Evolutionary conservation across 2,113 vertebrate genomes (phyloP).

Genomic region (Mustelus asterias): DNA sequence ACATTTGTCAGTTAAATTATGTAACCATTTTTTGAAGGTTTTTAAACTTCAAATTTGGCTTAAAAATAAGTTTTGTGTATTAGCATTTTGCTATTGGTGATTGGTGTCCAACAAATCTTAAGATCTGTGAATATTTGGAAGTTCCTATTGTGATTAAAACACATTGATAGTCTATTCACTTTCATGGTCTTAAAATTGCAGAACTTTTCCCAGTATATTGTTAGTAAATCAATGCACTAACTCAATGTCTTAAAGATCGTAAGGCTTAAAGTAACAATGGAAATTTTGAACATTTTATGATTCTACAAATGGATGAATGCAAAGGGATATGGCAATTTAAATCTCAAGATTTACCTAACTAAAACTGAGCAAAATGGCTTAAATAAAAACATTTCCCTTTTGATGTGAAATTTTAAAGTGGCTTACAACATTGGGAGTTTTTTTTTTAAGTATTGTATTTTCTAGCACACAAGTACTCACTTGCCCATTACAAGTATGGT

Average conservation of each 20-base stretch:
- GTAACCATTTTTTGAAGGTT: neutral
- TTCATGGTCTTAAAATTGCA: constrained; percentile 1
- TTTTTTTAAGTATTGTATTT: neutral
- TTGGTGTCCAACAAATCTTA: neutral
- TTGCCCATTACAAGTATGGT: neutral
- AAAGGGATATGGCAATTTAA: constrained; percentile 30
- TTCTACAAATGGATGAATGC: constrained; percentile 22
- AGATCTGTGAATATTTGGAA: neutral
- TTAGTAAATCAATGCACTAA: constrained; percentile 26
- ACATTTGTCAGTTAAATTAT: constrained; percentile 20
- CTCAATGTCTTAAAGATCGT: neutral
- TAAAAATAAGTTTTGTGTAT: neutral
- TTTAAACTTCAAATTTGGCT: neutral
- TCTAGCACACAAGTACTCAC: neutral
- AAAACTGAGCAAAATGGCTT: constrained; percentile 23
- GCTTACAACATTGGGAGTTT: constrained; percentile 17
- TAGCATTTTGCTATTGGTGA: neutral
- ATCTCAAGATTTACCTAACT: neutral
- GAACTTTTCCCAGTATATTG: neutral
- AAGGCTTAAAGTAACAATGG: neutral
- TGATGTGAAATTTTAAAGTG: constrained; percentile 21
- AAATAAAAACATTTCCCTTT: neutral
- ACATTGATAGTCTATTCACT: neutral
- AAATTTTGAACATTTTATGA: neutral
- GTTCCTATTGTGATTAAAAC: neutral